Conservation (phyloP, 1,140 invertebrate genomes). For the Pseudomyrmex pallidus region DNA sequence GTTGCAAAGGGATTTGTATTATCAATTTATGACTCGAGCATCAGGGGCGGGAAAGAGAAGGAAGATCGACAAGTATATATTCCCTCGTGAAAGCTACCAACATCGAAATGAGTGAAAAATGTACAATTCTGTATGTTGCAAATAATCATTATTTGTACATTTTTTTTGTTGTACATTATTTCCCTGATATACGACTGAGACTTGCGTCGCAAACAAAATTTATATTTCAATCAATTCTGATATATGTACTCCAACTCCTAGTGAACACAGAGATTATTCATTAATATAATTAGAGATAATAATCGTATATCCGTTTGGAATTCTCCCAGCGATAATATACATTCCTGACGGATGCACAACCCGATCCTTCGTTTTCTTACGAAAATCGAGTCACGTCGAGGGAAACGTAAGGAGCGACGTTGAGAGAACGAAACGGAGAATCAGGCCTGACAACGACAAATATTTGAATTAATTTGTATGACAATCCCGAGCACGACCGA, state of each 20-base stretch:
- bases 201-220: neutral
- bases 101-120: neutral
- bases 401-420: neutral
- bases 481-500: constrained; percentile 63
- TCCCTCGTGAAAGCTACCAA: neutral
- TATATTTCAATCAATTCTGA: neutral
- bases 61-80: neutral
- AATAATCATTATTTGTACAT: neutral
- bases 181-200: neutral
- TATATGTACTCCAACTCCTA: neutral
- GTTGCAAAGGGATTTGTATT: constrained; percentile 4
- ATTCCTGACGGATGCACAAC: neutral
- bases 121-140: neutral
- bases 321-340: neutral
- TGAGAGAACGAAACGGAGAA: constrained; percentile 35
- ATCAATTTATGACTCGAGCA: constrained; percentile 17
- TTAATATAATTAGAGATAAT: neutral
- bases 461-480: constrained; percentile 74
- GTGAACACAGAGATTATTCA: too few relatives aligned
- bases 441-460: constrained; percentile 64
- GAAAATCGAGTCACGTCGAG: constrained; percentile 14
- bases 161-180: neutral
- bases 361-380: constrained; percentile 10
- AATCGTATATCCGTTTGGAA: constrained; percentile 3
- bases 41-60: too few relatives aligned